phyloP scores from a whole-genome alignment of 2,888 invertebrate species.

The Ennomos quercinarius region DNA sequence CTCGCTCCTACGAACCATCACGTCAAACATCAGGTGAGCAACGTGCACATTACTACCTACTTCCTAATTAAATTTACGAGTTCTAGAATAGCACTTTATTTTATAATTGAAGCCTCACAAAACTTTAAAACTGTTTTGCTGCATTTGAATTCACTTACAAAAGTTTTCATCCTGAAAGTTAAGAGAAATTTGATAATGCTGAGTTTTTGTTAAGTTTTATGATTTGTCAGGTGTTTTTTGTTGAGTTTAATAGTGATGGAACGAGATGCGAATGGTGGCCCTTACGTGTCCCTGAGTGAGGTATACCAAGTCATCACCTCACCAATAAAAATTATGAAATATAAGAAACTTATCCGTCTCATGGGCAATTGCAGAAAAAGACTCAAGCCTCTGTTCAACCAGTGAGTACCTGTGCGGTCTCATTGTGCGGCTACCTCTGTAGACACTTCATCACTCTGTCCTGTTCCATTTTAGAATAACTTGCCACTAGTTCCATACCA shows the following conservation, averaged over 20 bases:
- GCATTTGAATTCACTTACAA: background rate
- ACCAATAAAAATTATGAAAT: constrained; percentile 75
- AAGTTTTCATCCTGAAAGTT: constrained; percentile 16
- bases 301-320: constrained; percentile 86
- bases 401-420: constrained; percentile 51
- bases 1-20: constrained; percentile 12
- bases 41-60: constrained; percentile 2
- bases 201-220: constrained; percentile 7
- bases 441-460: too few relatives aligned
- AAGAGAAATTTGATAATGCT: background rate
- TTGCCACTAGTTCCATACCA: too few relatives aligned
- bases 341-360: constrained; percentile 64
- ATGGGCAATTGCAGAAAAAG: constrained; percentile 50
- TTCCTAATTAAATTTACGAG: constrained; percentile 13
- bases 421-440: background rate
- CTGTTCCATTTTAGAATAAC: too few relatives aligned
- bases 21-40: constrained; percentile 25
- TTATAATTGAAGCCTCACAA: background rate
- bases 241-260: constrained; percentile 18
- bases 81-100: constrained; percentile 5
- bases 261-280: constrained; percentile 1
- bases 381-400: constrained; percentile 53
- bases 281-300: constrained; percentile 82
- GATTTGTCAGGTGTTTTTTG: constrained; percentile 16
- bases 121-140: constrained; percentile 26